Evolutionary conservation across 2,888 invertebrate species (phyloP), one percentile per base, ranked within the genome.

Genomic region (Homarus gammarus): DNA sequence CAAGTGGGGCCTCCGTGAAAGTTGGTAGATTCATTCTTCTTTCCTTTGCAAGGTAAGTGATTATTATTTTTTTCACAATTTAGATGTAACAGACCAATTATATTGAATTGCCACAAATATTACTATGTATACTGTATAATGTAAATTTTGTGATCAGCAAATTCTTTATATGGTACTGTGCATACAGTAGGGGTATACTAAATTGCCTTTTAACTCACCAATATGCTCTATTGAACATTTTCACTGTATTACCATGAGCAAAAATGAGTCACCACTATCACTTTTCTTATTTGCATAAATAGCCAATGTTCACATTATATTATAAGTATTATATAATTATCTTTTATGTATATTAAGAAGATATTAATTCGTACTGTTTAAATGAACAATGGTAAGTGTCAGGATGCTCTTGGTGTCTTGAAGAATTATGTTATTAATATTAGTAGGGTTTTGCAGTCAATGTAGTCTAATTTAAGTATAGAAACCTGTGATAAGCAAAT

Each of bases 401-500:
- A 33, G 56, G 40, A 61, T 75, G 61, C 61, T 72, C 33, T 12
- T 61, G 78, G 31, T 77, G 33, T 72, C 72, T 77, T 78, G 78
- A 75, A 22, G 33, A 77, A 75, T 49, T 70, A 33, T 77, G 85
- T 85, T 85, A 56, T 64, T 44, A 77, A 40, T 49, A 78, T 61
- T 33, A 77, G 72, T 83, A 72, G 72, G 87, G 33, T 70, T 38
- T 88, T 83, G 38, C 75, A 82, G 87, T 82, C 82, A 87, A 31
- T 61, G 68, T 82, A 88, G 83, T 64, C 31, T 81, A 87, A 51
- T 75, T 82, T 88, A 87, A 87, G 87, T 64, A 49, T 87, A 88
- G 87, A 88, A 88, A 83, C 87, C 87, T 88, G 87, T 88, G 87
- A 88, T 88, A 88, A 83, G 87, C 83, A 36, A 88, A 88, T 75